phyloP scores from a whole-genome alignment of 2,797 vertebrate species.

The Rhinoraja longicauda region DNA sequence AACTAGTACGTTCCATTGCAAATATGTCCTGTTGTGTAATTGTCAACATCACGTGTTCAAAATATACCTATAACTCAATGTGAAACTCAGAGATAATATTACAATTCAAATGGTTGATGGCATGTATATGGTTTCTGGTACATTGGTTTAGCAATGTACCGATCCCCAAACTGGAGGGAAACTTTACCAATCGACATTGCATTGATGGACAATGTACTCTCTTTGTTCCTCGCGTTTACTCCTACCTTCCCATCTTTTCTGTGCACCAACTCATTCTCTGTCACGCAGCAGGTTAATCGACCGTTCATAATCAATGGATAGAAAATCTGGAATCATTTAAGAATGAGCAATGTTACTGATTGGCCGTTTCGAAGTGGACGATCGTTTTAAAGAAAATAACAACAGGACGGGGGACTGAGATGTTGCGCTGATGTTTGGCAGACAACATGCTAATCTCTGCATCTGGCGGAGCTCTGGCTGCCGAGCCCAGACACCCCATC shows the following conservation, averaged over 20 bases:
- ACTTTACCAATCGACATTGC: not conserved
- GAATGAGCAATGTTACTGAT: not conserved
- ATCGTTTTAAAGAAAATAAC: not conserved
- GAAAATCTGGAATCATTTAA: constrained; percentile 19
- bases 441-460: not conserved
- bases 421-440: not conserved
- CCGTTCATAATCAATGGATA: constrained; percentile 21
- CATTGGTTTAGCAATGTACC: not conserved
- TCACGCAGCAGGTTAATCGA: constrained; percentile 6
- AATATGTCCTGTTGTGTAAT: constrained; percentile 36
- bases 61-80: not conserved
- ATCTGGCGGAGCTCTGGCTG: not conserved
- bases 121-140: no score
- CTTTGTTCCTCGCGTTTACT: not conserved
- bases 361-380: not conserved
- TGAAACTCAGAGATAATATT: not conserved
- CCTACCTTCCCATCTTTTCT: constrained; percentile 11
- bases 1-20: constrained; percentile 18
- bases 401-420: not conserved
- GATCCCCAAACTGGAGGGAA: not conserved
- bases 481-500: not conserved
- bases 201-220: not conserved
- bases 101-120: not conserved
- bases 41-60: not conserved
- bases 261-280: not conserved